Evolutionary conservation across 2,113 vertebrate genomes (phyloP), one percentile per base, ranked within the genome.

Genomic region (Sterrhoptilus dennistouni): DNA sequence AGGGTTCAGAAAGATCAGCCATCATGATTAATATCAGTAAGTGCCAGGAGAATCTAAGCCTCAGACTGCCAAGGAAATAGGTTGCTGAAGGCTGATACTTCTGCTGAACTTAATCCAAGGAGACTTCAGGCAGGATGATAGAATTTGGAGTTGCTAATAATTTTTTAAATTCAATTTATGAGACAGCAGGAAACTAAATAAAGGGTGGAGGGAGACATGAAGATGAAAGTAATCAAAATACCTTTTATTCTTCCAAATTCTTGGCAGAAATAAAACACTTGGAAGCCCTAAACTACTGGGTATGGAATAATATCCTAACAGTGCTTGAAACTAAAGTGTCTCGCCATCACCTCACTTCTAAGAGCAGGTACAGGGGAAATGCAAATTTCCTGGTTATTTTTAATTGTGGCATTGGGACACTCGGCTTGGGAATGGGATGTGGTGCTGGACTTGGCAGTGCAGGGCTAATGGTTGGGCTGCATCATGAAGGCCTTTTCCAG

Each of bases 281-380:
- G 6, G n/a, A 80, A 61, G 12, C 1, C 2, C 6, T 5, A 18
- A 29, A 85, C 40, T 24, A 10, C 17, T 6, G 3, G 2, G 1
- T 44, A 10, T 70, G n/a, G 14, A 75, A 16, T 40, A 31, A 20
- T 56, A 53, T 2, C 33, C 38, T 14, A 90, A 11, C 10, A 38
- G 33, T 28, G 4, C 36, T 77, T 56, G 49, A 33, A 83, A n/a
- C 1, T 0, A 18, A 60, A 5, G 19, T 65, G 8, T 70, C 56
- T 61, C 4, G 0, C 9, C 11, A 11, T 65, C 6, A 16, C 11
- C 21, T 72, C 5, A 1, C 5, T 42, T 91, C 8, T 15, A 14
- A 76, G 24, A 3, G 4, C 35, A 47, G 63, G 9, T 25, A 12
- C 3, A 64, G 38, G 42, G 35, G 9, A 60, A 56, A 20, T 64